Base-by-base conservation (phyloP, 1,140 invertebrate species). In the Nephotettix cincticeps region DNA sequence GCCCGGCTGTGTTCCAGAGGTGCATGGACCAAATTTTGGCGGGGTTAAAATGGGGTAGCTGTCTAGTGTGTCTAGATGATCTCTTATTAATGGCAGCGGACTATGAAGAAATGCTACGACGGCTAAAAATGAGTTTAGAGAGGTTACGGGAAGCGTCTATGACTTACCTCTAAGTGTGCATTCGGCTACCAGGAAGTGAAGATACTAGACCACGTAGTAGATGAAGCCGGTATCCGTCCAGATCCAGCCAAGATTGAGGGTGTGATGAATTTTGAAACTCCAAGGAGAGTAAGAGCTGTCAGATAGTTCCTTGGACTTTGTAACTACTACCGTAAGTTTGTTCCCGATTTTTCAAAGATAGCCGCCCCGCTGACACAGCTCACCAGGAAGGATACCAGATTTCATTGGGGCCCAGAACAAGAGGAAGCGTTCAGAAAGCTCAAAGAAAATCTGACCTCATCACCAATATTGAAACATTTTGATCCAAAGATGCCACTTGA, bases 281-380 rank as follows among this genome's bases (percentile, higher is more conserved):
- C 47, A 11, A 72, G 45, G 69, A 21, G 63, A 58, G 36, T 23
- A 68, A 73, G 25, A 65, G 19, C 76, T 77, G 29, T 54, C 6
- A 54, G 19, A 19, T 11, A 11, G 23, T 77, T 78, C 47, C 23
- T 80, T 1, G 77, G 78, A 6, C 76, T 78, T 28, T 71, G 70
- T 1, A 74, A 61, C n/a, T 79, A 78, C 77, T 81, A 80, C 69
- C 30, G 75, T 1, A 67, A 77, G 30, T 82, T 83, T 71, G 77
- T 82, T 17, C 32, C 63, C 36, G 74, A 79, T 69, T 83, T 79
- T 70, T 72, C 81, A 0, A 58, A 63, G 4, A 65, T 79, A 40
- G 76, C 80, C 13, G 72, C 76, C 75, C 80, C 81, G 9, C 71
- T 83, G 29, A 78, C 23, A 14, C 4, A 63, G 23, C 28, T 63